Conservation (phyloP, 2,797 vertebrate species). For the Sebastes wilsoni region DNA sequence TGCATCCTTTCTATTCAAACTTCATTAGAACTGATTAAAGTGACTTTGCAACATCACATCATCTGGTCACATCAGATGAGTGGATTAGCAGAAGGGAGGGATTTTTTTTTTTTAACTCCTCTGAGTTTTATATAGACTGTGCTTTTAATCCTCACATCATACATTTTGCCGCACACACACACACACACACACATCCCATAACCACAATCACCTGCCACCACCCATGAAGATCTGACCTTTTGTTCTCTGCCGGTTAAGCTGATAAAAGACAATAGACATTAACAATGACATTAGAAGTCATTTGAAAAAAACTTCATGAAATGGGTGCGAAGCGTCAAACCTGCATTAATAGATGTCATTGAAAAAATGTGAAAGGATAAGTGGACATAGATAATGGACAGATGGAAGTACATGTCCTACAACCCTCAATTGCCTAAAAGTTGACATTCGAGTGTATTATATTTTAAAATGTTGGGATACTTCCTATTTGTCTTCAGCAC, state of each 20-base stretch:
- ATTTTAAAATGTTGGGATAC: neutral
- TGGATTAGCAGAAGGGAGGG: conserved; percentile 59
- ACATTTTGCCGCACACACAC: conserved; percentile 13
- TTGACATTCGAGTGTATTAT: neutral
- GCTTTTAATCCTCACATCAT: conserved; percentile 59
- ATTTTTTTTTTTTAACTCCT: conserved; percentile 44
- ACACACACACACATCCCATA: neutral
- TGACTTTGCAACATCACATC: conserved; percentile 73
- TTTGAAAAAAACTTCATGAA: conserved; percentile 10
- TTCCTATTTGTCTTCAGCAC: neutral
- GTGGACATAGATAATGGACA: neutral
- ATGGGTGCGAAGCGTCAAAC: neutral
- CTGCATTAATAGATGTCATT: neutral
- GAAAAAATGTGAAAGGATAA: neutral
- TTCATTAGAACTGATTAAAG: conserved; percentile 83
- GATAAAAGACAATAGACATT: conserved; percentile 40
- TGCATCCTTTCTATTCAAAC: conserved; percentile 60
- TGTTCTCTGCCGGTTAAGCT: conserved; percentile 46
- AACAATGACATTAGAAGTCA: conserved; percentile 26
- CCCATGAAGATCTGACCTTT: conserved; percentile 55
- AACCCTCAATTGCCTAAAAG: neutral
- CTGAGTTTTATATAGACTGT: conserved; percentile 33
- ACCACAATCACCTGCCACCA: conserved; percentile 1
- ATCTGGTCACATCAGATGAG: conserved; percentile 74
- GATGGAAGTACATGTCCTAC: neutral